These are phyloP conservation scores for Vulpes lagopus DNA, from an alignment of 2,113 vertebrate genomes.

Conservation along the genomic window DNA sequence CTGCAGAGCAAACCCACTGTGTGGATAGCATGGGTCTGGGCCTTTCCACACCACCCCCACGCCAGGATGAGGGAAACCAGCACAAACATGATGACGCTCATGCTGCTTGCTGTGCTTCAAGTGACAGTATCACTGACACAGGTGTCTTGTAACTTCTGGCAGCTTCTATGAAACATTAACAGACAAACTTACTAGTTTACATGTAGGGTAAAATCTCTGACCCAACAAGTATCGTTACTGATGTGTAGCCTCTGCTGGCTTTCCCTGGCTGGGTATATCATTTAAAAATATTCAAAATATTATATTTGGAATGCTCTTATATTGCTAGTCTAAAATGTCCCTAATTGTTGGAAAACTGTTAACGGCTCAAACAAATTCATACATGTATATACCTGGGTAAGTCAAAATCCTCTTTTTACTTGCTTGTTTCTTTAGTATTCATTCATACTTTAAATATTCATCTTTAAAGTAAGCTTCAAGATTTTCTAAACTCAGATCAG, in stretches of 20 bases:
- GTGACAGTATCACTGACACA: not conserved
- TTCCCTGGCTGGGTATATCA: not conserved
- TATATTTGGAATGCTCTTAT: not conserved
- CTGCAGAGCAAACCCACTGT: not conserved
- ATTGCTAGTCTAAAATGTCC: not conserved
- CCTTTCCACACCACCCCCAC: too few relatives aligned
- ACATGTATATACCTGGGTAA: not conserved
- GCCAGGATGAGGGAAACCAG: not conserved
- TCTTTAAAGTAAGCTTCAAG: conserved; percentile 17
- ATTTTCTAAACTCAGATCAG: not conserved
- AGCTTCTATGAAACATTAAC: not conserved
- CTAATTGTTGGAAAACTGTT: not conserved
- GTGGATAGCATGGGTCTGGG: rapidly evolving
- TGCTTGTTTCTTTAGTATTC: not conserved
- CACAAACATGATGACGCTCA: rapidly evolving
- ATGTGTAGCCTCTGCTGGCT: not conserved
- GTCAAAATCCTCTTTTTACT: not conserved
- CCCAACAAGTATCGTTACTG: not conserved
- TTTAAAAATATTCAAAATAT: not conserved
- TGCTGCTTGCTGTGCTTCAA: not conserved
- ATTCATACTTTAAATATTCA: not conserved
- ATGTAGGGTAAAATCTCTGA: not conserved
- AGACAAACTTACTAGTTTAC: not conserved
- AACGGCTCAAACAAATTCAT: not conserved
- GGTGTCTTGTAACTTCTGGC: not conserved